Conservation (phyloP, 2,113 vertebrate species). For the Nibea coibor region DNA sequence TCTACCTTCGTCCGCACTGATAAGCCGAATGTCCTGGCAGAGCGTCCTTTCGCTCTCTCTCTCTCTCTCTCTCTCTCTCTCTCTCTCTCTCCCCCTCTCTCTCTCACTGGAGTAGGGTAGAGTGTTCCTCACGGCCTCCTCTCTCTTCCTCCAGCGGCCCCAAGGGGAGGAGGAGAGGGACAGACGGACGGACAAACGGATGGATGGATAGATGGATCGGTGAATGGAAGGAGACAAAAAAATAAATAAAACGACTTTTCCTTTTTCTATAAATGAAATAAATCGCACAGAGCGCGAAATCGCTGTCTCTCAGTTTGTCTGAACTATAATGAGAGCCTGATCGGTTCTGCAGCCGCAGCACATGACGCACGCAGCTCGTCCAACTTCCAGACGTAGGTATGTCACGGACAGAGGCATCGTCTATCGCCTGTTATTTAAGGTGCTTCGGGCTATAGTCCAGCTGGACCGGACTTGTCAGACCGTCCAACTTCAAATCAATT, state of each 20-base stretch:
- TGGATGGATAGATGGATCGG: constrained; percentile 42
- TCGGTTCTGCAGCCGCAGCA: constrained; percentile 78
- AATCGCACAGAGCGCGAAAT: constrained; percentile 45
- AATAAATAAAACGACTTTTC: constrained; percentile 32
- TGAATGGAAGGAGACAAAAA: constrained; percentile 51
- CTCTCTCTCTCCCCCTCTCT: constrained; percentile 63
- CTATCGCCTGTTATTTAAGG: constrained; percentile 35
- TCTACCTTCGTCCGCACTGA: constrained; percentile 70
- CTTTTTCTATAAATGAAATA: constrained; percentile 51
- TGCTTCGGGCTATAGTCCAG: constrained; percentile 25
- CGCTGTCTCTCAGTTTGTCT: constrained; percentile 69
- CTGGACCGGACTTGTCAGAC: constrained; percentile 3
- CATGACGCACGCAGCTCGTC: constrained; percentile 80
- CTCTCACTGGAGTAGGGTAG: constrained; percentile 59
- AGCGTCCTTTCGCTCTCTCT: constrained; percentile 55
- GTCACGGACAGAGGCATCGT: constrained; percentile 45
- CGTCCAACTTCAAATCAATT: background rate
- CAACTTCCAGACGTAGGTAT: constrained; percentile 67
- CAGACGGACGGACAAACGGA: constrained; percentile 59
- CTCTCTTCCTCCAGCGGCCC: constrained; percentile 74
- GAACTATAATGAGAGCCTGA: constrained; percentile 73
- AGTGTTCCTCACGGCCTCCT: constrained; percentile 66
- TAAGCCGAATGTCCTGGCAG: constrained; percentile 70
- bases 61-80: constrained; percentile 67
- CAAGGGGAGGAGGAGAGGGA: constrained; percentile 63